Percentiles rank a stretch among this genome's conserved stretches.
phyloP scores from a whole-genome alignment of 2,888 invertebrate genomes.

The Chloroclystis v-ata region DNA sequence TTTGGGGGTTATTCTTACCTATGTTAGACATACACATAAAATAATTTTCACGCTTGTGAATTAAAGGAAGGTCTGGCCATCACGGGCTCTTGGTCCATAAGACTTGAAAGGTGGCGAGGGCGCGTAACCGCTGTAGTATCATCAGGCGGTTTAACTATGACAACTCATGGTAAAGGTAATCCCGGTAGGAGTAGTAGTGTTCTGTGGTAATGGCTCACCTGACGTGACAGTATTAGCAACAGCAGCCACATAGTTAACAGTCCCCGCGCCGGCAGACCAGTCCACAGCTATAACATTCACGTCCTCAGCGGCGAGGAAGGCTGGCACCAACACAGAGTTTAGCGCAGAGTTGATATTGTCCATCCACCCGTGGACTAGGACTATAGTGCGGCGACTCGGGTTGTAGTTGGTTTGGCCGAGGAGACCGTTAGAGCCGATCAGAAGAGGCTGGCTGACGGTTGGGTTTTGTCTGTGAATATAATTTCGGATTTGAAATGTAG shows the following conservation, averaged over 20 bases:
- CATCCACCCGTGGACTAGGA: constrained; percentile 47
- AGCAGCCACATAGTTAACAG: constrained; percentile 37
- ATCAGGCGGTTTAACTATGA: no score
- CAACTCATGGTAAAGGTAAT: no score
- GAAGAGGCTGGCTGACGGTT: constrained; percentile 41
- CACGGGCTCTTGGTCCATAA: no score
- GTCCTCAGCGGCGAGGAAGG: constrained; percentile 37
- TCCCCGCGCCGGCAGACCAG: constrained; percentile 34
- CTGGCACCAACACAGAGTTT: constrained; percentile 35
- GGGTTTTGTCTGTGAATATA: constrained; percentile 38
- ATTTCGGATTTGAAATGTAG: background rate
- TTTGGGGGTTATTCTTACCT: no score
- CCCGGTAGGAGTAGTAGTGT: no score
- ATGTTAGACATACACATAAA: no score
- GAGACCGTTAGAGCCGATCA: constrained; percentile 28
- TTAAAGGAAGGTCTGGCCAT: no score
- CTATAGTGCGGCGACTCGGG: constrained; percentile 34
- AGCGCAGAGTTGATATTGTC: constrained; percentile 28
- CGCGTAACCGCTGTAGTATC: no score
- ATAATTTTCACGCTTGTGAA: no score
- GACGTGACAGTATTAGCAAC: constrained; percentile 37
- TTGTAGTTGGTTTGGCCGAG: constrained; percentile 41
- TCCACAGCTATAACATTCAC: constrained; percentile 38
- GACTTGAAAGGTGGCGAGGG: no score
- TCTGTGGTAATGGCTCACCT: constrained; percentile 28